These are phyloP conservation scores for Pipistrellus pipistrellus DNA, from an alignment of 2,797 vertebrate species.

Conservation along the genomic window DNA sequence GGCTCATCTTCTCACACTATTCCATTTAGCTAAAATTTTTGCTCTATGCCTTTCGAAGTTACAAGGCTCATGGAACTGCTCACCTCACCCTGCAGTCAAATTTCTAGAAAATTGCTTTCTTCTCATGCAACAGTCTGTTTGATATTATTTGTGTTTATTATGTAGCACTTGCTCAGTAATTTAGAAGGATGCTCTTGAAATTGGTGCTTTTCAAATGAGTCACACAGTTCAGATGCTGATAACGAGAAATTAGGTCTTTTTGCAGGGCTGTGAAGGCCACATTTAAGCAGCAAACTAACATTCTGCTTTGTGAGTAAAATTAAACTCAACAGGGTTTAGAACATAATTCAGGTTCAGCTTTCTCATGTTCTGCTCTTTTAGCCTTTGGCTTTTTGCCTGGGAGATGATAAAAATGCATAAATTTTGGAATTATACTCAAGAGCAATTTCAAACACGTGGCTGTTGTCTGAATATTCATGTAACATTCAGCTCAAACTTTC, in stretches of 20 bases:
- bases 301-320: conserved; percentile 79
- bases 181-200: conserved; percentile 66
- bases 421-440: conserved; percentile 77
- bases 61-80: not conserved
- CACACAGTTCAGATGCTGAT: conserved; percentile 64
- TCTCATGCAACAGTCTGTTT: conserved; percentile 46
- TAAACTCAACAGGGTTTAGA: conserved; percentile 75
- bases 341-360: conserved; percentile 78
- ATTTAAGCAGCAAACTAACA: conserved; percentile 68
- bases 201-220: conserved; percentile 64
- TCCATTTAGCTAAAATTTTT: conserved; percentile 7
- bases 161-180: conserved; percentile 64
- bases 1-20: conserved; percentile 26
- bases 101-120: conserved; percentile 65
- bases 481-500: conserved; percentile 69
- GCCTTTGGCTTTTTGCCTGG: conserved; percentile 79
- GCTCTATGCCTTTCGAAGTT: conserved; percentile 15
- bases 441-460: conserved; percentile 76
- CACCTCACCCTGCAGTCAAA: not conserved
- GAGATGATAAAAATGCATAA: conserved; percentile 76
- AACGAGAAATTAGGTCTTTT: conserved; percentile 43
- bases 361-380: conserved; percentile 71
- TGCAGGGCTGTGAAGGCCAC: conserved; percentile 55
- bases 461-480: conserved; percentile 71
- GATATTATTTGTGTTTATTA: conserved; percentile 74